Evolutionary conservation across 2,113 vertebrate genomes (phyloP).

Genomic region (Atrichornis clamosus): DNA sequence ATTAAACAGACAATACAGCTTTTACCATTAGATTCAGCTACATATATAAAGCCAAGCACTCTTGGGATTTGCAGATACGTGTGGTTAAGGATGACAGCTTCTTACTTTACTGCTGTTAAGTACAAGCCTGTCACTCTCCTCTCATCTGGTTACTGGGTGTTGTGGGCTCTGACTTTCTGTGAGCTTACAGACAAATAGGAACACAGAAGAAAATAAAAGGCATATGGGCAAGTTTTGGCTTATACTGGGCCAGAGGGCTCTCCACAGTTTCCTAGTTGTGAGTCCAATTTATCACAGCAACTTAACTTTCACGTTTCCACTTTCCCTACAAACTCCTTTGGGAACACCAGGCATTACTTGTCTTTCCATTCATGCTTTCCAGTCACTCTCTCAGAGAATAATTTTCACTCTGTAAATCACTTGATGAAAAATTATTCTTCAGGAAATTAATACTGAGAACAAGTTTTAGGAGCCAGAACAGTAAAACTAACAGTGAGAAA

Average conservation of each 20-base stretch:
- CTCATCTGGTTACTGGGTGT: not conserved
- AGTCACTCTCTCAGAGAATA: not conserved
- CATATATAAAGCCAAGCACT: not conserved
- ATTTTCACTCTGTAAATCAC: not conserved
- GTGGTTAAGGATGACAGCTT: not conserved
- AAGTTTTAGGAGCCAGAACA: not conserved
- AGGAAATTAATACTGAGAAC: not conserved
- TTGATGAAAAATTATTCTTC: constrained; percentile 9
- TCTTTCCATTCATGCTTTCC: not conserved
- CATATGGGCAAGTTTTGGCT: not conserved
- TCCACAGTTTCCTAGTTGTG: not conserved
- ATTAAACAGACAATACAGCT: not conserved
- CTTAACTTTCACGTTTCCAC: not conserved
- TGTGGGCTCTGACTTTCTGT: not conserved
- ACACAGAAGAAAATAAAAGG: not conserved
- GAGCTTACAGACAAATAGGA: not conserved
- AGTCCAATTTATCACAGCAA: not conserved
- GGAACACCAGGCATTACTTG: not conserved
- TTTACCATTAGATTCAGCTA: not conserved
- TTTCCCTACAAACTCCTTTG: not conserved
- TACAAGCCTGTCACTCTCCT: not conserved
- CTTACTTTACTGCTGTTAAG: not conserved
- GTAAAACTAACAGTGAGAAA: not conserved
- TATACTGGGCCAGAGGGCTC: not conserved
- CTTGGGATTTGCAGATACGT: not conserved